Percentiles rank a stretch among this genome's conserved stretches.
Evolutionary conservation across 2,888 invertebrate genomes (phyloP).

Genomic region (Andrena fulva): DNA sequence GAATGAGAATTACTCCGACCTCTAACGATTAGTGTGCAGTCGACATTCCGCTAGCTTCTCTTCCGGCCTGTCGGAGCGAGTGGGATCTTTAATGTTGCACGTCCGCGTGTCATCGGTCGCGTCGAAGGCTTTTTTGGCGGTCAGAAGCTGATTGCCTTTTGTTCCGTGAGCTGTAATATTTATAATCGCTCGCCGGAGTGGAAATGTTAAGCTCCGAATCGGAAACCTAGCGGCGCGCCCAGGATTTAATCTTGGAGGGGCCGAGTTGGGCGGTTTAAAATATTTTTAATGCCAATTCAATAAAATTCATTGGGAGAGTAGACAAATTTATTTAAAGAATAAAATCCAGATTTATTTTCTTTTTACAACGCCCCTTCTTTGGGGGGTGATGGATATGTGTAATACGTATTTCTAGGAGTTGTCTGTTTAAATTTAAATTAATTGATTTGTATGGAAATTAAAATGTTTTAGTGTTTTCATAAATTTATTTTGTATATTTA

Average conservation of each 20-base stretch:
- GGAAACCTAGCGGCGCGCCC: no score
- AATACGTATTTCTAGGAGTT: neutral
- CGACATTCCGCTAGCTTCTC: constrained; percentile 27
- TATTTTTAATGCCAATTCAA: no score
- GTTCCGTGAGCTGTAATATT: neutral
- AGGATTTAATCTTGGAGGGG: neutral
- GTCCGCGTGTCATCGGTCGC: constrained; percentile 50
- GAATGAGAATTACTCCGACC: constrained; percentile 15
- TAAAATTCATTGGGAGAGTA: no score
- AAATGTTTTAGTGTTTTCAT: no score
- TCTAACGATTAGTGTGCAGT: constrained; percentile 13
- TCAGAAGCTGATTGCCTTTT: constrained; percentile 7
- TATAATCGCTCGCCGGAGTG: neutral
- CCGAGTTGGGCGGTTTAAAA: neutral
- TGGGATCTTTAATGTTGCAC: constrained; percentile 39
- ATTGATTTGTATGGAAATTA: neutral
- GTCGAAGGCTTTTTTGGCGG: constrained; percentile 44
- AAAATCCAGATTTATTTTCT: neutral
- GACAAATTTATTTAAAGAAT: neutral
- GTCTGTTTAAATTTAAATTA: neutral
- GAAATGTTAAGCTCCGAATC: neutral
- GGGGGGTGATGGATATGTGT: neutral
- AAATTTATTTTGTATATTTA: no score
- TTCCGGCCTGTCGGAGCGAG: constrained; percentile 21
- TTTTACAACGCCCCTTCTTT: no score